Percentiles rank a stretch among this genome's conserved stretches.
Evolutionary conservation across 2,797 vertebrate species (phyloP).

Genomic region (Decapterus maruadsi): DNA sequence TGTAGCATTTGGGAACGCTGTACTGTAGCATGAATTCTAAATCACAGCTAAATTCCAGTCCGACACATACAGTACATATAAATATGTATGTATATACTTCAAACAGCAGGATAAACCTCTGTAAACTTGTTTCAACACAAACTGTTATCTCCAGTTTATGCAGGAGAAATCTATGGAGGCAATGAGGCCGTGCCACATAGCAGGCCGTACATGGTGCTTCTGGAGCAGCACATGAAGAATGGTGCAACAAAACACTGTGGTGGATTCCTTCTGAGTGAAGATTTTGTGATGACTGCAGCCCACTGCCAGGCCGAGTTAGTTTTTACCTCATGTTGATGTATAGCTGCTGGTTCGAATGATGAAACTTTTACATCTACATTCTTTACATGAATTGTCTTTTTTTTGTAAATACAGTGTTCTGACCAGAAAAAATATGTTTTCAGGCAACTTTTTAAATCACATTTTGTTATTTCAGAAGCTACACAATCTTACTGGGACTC

Average conservation of each 20-base stretch:
- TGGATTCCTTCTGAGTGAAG: conserved; percentile 69
- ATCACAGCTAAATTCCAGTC: too few relatives aligned
- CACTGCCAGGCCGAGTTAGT: conserved; percentile 59
- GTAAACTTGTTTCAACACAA: too few relatives aligned
- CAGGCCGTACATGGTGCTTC: conserved; percentile 68
- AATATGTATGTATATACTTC: too few relatives aligned
- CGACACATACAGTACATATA: too few relatives aligned
- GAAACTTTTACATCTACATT: too few relatives aligned
- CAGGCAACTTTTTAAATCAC: neutral
- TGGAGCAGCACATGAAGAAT: fast-evolving
- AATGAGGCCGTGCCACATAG: conserved; percentile 48
- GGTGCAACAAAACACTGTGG: fast-evolving
- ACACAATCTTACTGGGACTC: conserved; percentile 51
- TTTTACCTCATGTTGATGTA: neutral
- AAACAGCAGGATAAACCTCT: too few relatives aligned
- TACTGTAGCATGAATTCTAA: too few relatives aligned
- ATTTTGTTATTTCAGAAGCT: conserved; percentile 33
- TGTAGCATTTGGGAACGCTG: too few relatives aligned
- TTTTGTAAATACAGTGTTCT: neutral
- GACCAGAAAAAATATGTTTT: neutral
- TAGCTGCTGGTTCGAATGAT: neutral
- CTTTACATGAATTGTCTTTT: neutral
- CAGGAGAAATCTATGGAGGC: conserved; percentile 41
- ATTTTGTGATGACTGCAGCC: conserved; percentile 74
- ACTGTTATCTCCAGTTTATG: too few relatives aligned